Evolutionary conservation across 1,140 invertebrate genomes (phyloP), one percentile per base, ranked within the genome.

Genomic region (Heliothis subflexa): DNA sequence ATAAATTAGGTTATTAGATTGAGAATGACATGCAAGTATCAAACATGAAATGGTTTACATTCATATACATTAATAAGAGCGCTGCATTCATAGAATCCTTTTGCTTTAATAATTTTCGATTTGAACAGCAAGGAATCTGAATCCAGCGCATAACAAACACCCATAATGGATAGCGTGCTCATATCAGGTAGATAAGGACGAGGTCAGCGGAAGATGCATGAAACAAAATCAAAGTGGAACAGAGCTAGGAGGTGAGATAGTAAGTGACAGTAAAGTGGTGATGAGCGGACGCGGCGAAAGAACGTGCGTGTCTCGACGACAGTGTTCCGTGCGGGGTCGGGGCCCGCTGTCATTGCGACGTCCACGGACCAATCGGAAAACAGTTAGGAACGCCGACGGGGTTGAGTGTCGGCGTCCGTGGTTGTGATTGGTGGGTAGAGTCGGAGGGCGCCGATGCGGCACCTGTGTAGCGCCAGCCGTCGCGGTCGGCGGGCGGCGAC

Each of bases 401-500:
- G 57, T 52, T 12, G 5, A 13, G n/a, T 28, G 55, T 49, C 73
- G 81, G 83, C 77, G 76, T 76, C 72, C 59, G 78, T 78, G 59
- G 73, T 76, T 74, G 83, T 55, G 80, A 81, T 81, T 77, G 78
- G 82, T 85, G 13, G 59, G 79, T 74, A 74, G 82, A 71, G 77
- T 61, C 62, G 10, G 66, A 52, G 12, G 84, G 81, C 81, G 79
- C 83, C 83, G 78, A 62, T 66, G 79, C 75, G 87, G 86, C 87
- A 93, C 91, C 93, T 93, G 93, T 86, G 88, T 93, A 94, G 84
- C 91, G 90, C 89, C 89, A 91, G 61, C 81, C 81, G 81, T 85
- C 88, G 78, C 86, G 86, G 81, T 96, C 96, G 85, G 97, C 96
- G 64, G 97, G 97, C 76, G 97, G 97, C 78, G 97, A 97, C 78